Base-by-base conservation (phyloP, 2,113 vertebrate species). In the Dermatemys mawii region DNA sequence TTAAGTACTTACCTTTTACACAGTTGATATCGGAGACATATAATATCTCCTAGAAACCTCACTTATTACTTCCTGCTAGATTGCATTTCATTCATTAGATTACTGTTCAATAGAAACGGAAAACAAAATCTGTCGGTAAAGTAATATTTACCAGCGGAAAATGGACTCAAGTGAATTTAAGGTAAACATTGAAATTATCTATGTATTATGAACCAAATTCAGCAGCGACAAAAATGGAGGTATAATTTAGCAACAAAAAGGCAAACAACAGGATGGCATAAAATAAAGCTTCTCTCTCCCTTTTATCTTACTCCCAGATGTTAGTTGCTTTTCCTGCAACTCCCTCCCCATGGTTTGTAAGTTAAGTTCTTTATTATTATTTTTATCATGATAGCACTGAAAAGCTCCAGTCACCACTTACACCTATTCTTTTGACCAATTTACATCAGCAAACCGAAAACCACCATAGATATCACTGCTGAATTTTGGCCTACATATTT, bases 171-270 rank as follows among this genome's bases (percentile, higher is more conserved):
- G 76, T 86, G 1, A 35, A 53, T 89, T 93, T 80, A 84, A 21
- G 38, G 79, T 86, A 11, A 86, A 6, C 93, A 81, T 48, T 86
- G 1, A 26, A 38, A 88, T 44, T 46, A 5, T 3, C 86, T n/a
- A 76, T 84, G 17, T 80, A 32, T 1, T 6, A 41, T 21, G 22
- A 92, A 60, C 57, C 78, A 88, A 73, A 70, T 41, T 22, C 44
- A 82, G 48, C 38, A 82, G 50, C 22, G 54, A 78, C 29, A 49
- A 27, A 94, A 46, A 32, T 5, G 85, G 55, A 10, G 79, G 87
- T 84, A 21, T 92, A 92, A 93, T 90, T 92, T 88, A 90, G 90
- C 51, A 92, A 86, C 5, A 5, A 84, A 86, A 80, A 86, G 24
- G 81, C 16, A 11, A 70, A 19, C 38, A 84, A 24, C 48, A 46